A percentile compares a stretch with the other conserved stretches of the same genome.
Evolutionary conservation across 2,113 vertebrate genomes (phyloP).

Genomic region (Prolemur simus): DNA sequence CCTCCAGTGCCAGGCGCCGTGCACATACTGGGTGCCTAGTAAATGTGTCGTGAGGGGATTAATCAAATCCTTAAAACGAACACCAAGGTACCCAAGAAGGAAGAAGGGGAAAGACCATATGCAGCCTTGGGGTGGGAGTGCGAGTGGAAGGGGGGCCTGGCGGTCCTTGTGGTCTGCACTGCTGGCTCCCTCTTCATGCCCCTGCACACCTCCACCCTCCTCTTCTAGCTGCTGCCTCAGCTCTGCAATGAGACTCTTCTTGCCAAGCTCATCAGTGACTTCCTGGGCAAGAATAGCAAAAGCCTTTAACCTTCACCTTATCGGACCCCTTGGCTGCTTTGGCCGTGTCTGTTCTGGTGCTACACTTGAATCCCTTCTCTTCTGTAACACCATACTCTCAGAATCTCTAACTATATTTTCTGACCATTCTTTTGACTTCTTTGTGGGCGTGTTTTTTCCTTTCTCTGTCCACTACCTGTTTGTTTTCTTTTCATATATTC

Average conservation of each 20-base stretch:
- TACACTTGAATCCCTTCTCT: not conserved
- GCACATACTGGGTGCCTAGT: not conserved
- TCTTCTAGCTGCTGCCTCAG: not conserved
- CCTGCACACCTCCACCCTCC: not conserved
- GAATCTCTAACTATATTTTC: not conserved
- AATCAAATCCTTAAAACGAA: not conserved
- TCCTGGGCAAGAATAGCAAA: not conserved
- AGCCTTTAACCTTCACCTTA: not conserved
- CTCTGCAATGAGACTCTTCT: not conserved
- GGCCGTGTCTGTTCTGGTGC: not conserved
- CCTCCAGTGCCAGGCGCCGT: not conserved
- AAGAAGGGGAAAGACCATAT: not conserved
- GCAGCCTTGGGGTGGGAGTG: no score
- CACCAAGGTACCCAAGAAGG: not conserved
- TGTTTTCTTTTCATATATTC: not conserved
- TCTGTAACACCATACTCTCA: accelerated
- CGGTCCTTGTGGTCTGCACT: accelerated
- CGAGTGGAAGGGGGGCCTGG: not conserved
- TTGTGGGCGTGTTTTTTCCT: not conserved
- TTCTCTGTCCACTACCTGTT: not conserved
- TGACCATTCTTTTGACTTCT: not conserved
- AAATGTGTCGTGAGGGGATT: not conserved
- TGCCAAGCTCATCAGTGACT: not conserved
- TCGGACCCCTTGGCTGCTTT: no score
- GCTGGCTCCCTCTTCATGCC: not conserved